Base-by-base conservation (phyloP, 1,140 invertebrate genomes). In the Drosophila azteca region DNA sequence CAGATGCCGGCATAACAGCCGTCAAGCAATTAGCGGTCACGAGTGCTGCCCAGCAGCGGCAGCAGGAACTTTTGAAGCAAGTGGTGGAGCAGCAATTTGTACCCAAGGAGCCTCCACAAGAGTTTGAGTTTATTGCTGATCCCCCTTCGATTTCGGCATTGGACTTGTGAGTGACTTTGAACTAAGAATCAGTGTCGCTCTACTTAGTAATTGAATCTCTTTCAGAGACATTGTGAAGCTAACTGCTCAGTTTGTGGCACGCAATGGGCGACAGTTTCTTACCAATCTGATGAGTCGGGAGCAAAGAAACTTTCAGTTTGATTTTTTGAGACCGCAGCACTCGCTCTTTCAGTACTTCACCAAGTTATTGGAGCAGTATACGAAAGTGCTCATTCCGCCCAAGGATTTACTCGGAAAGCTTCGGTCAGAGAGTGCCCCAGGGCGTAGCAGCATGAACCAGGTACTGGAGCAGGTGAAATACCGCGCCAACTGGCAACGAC, bases 271-370 rank as follows among this genome's bases (percentile, higher is more conserved):
- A 6, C 98, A 99, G 90, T 99, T 99, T 92, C 93, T 99, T 4
- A 99, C 98, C 3, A 99, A 98, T 87, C 92, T 99, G 7, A 99
- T 99, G 98, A 99, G 99, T 83, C 94, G 98, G 24, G 99, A 99
- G 91, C 98, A 99, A 85, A 93, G 98, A 7, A 99, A 99, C 92
- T 99, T 98, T 89, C 98, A 99, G 84, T 99, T 99, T 94, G 99
- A 99, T 92, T 99, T 99, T 92, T 93, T 99, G 3, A 94, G 99
- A 15, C 99, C 99, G 0, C 98, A 99, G 85, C 99, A 99, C 93
- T 99, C 98, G 1, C 94, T 99, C 0, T 99, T 99, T 92, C 97
- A 97, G 85, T 99, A 99, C 92, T 99, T 99, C 90, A 99, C 98
- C 1, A 98, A 99, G 90, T 93, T 99, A 0, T 93, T 99, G 17